phyloP scores from a whole-genome alignment of 2,797 vertebrate genomes.

The Trematomus bernacchii region DNA sequence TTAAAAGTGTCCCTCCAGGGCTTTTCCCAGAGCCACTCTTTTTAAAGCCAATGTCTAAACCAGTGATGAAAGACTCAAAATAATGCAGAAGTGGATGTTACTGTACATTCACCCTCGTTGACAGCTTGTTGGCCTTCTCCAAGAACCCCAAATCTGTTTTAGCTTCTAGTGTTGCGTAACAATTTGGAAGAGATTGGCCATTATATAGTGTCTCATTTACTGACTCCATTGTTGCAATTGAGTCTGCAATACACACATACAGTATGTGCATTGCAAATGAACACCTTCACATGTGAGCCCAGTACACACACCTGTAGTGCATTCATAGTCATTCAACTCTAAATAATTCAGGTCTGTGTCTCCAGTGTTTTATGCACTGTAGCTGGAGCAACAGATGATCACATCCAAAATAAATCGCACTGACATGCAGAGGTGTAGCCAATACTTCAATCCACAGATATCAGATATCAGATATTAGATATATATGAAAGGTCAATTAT shows the following conservation, averaged over 20 bases:
- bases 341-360: not conserved
- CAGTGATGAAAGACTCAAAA: slow-evolving; percentile 19
- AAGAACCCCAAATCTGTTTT: slow-evolving; percentile 18
- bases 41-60: slow-evolving; percentile 9
- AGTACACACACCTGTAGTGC: not conserved
- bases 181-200: not conserved
- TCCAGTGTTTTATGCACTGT: slow-evolving; percentile 4
- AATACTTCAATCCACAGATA: not conserved
- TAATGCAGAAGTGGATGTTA: slow-evolving; percentile 21
- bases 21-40: slow-evolving; percentile 40
- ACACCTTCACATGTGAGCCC: not conserved
- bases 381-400: slow-evolving; percentile 51
- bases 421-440: not conserved
- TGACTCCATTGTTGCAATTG: too few relatives aligned
- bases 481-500: not conserved
- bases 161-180: slow-evolving; percentile 29
- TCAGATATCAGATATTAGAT: too few relatives aligned
- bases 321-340: not conserved
- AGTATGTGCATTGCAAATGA: not conserved
- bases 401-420: not conserved
- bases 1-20: slow-evolving; percentile 35
- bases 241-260: not conserved
- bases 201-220: not conserved
- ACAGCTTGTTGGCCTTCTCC: slow-evolving; percentile 43
- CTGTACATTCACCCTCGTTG: slow-evolving; percentile 13